Base-by-base conservation (phyloP, 2,797 vertebrate genomes). In the Sciaenops ocellatus region DNA sequence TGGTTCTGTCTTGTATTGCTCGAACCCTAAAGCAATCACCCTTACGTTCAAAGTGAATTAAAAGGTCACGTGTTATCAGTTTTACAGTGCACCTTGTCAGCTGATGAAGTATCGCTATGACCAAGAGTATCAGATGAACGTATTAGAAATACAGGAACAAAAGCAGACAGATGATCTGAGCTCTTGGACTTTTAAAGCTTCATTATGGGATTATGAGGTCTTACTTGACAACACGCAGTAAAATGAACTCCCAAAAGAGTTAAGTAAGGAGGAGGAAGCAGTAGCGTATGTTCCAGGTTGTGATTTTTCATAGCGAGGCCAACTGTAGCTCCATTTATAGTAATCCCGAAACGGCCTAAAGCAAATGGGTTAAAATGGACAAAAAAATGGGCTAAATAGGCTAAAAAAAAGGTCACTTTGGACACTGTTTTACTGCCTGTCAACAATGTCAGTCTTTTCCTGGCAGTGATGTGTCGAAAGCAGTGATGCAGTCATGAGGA, bases 401-500 rank as follows among this genome's bases (percentile, higher is more conserved):
- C 10, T 41, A 41, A 42, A 48, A 51, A 50, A 13, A 2, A n/a
- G n/a, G 8, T 12, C 64, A 42, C 16, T 10, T 46, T 15, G 20
- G 6, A 41, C 59, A 2, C 16, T 0, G 3, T 50, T 46, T 57
- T 52, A 38, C 48, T 16, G 42, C 69, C 8, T 13, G 34, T 50
- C 34, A 5, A 48, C 17, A 16, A 13, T 8, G 41, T 61, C 61
- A 16, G 26, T 6, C 3, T 73, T 61, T 69, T 85, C 62, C 63
- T 51, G 52, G 24, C 65, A 63, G 26, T 3, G 74, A 47, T 56
- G 69, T 70, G 61, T 44, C 65, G 20, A 69, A 67, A 47, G 48
- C 47, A 46, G 26, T 52, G 48, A 67, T 64, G 44, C 41, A 20
- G 71, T 64, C 46, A 46, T 26, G 56, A 54, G 15, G 62, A 18